These are phyloP conservation scores for Ernsta delagoae DNA, from an alignment of 2,888 invertebrate species.

Conservation along the genomic window DNA sequence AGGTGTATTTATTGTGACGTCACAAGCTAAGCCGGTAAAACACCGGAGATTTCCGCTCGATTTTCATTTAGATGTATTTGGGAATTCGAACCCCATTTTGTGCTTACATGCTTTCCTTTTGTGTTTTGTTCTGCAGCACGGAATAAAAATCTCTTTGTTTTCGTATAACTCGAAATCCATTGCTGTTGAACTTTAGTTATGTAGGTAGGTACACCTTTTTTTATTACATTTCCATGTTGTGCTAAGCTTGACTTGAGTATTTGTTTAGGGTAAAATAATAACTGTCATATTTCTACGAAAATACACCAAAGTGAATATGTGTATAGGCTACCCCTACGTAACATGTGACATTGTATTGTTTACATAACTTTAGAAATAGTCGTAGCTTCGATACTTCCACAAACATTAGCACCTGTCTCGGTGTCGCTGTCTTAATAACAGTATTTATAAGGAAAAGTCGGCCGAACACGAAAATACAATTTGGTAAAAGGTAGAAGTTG, in stretches of 20 bases:
- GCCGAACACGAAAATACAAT: slow-evolving; percentile 83
- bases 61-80: slow-evolving; percentile 36
- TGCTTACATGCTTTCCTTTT: slow-evolving; percentile 31
- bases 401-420: slow-evolving; percentile 80
- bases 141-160: slow-evolving; percentile 32
- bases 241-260: not conserved
- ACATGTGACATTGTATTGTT: slow-evolving; percentile 56
- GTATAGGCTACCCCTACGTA: not conserved
- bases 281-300: not conserved
- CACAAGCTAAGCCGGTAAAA: slow-evolving; percentile 30
- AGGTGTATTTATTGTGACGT: slow-evolving; percentile 34
- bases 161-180: slow-evolving; percentile 21
- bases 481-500: slow-evolving; percentile 82
- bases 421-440: slow-evolving; percentile 80
- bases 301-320: not conserved
- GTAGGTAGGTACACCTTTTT: slow-evolving; percentile 12
- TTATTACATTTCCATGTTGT: not conserved
- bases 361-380: slow-evolving; percentile 67
- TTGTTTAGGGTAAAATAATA: slow-evolving; percentile 14
- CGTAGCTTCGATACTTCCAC: slow-evolving; percentile 63
- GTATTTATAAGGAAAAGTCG: slow-evolving; percentile 84
- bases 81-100: slow-evolving; percentile 31
- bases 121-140: slow-evolving; percentile 27
- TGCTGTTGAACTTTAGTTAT: slow-evolving; percentile 13
- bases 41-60: slow-evolving; percentile 33